These are phyloP conservation scores for Centropristis striata DNA, from an alignment of 2,113 vertebrate species.

Conservation along the genomic window DNA sequence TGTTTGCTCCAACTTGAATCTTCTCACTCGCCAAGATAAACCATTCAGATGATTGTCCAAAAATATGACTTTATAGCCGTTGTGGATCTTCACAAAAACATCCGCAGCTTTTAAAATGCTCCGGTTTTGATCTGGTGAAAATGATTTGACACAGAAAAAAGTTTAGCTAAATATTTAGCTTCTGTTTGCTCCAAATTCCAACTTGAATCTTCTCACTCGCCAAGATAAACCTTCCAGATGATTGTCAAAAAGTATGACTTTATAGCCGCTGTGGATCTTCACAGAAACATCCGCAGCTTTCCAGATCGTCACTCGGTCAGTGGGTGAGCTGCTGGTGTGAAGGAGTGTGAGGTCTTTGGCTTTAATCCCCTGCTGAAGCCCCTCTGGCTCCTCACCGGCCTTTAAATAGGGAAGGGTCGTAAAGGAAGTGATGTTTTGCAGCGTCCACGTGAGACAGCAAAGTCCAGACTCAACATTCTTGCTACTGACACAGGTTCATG, in stretches of 20 bases:
- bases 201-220: background rate
- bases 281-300: conserved; percentile 15
- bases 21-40: background rate
- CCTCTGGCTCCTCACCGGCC: conserved; percentile 40
- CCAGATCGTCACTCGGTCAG: conserved; percentile 40
- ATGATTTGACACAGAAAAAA: too few species aligned
- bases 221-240: background rate
- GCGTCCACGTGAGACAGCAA: conserved; percentile 59
- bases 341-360: conserved; percentile 40
- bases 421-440: conserved; percentile 65
- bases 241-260: background rate
- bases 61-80: background rate
- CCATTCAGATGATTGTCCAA: background rate
- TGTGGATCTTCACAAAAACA: conserved; percentile 6
- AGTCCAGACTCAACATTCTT: conserved; percentile 66
- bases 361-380: conserved; percentile 57
- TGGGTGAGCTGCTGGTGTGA: conserved; percentile 50
- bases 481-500: conserved; percentile 1
- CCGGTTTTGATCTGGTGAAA: background rate
- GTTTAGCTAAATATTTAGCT: too few species aligned
- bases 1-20: background rate
- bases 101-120: background rate
- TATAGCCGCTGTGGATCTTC: background rate
- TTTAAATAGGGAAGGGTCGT: conserved; percentile 80
- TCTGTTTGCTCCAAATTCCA: background rate